Evolutionary conservation across 2,113 vertebrate genomes (phyloP), one percentile per base, ranked within the genome.

Genomic region (Epinephelus moara): DNA sequence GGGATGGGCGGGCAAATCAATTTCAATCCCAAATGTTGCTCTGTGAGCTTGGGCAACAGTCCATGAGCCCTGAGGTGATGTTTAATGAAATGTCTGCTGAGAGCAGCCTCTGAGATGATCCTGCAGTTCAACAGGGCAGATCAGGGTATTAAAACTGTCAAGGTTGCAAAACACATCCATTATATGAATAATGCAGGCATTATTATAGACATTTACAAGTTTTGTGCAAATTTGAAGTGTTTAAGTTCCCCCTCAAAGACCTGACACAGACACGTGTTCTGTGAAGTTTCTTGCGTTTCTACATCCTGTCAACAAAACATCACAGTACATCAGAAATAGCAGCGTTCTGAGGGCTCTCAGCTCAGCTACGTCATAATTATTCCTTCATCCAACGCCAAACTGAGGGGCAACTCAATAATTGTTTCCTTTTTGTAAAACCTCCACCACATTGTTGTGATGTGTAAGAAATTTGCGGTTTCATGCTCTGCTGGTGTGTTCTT

Each of bases 31-130:
- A 78, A 64, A 82, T 67, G 66, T 19, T 67, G 8, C 8, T 49
- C 53, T 67, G 75, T 75, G 66, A 85, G 59, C 14, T 55, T 40
- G 11, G 47, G 61, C 52, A 82, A 19, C 25, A 63, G 67, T 69
- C 72, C 56, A 75, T 53, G 27, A 67, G 13, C 55, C 87, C 56
- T 0, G 23, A 75, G 82, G 84, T 13, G 19, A 57, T 27, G 73
- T 75, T 81, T 75, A 75, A 85, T 91, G 52, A 88, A 81, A 64
- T 47, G 71, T 70, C 70, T 75, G 60, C 5, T 62, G 57, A 64
- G 49, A n/a, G 57, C 52, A 73, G 42, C 56, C 30, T 47, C 55
- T 42, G 12, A 56, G 60, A 57, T 52, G 37, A 76, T 25, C n/a
- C 68, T 25, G 27, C 37, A 7, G 64, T 27, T 57, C 55, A 62